Percentiles rank a stretch among this genome's conserved stretches.
phyloP scores from a whole-genome alignment of 2,113 vertebrate species.

The Suricata suricatta region DNA sequence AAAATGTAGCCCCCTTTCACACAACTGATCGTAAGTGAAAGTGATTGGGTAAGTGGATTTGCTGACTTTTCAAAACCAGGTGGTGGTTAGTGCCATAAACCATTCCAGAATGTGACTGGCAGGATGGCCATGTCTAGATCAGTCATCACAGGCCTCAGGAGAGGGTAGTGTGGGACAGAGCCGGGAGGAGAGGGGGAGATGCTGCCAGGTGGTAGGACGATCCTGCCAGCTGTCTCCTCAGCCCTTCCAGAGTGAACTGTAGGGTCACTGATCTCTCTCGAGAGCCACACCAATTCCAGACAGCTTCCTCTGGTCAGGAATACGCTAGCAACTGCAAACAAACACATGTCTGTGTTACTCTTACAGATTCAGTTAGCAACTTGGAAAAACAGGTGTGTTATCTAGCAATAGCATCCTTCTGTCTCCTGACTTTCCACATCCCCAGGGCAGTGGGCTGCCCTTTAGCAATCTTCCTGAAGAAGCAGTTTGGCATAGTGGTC shows the following conservation, averaged over 20 bases:
- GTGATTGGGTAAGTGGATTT: background rate
- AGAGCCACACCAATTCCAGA: background rate
- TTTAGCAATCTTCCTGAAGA: constrained; percentile 24
- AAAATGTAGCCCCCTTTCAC: background rate
- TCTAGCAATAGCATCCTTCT: background rate
- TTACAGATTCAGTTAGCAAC: background rate
- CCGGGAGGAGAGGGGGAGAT: background rate
- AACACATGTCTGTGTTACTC: background rate
- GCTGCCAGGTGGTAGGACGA: background rate
- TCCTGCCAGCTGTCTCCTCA: background rate
- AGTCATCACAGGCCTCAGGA: background rate
- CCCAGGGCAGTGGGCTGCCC: background rate
- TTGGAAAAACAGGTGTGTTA: background rate
- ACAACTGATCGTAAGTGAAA: background rate
- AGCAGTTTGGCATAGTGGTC: background rate
- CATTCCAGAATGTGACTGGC: background rate
- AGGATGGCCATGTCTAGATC: background rate
- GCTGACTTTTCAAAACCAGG: constrained; percentile 7
- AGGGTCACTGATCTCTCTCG: background rate
- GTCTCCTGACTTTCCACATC: background rate
- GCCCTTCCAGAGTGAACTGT: background rate
- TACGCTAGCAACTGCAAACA: background rate
- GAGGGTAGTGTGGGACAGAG: background rate
- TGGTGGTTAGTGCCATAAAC: background rate
- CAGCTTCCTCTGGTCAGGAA: background rate